Conservation (phyloP, 2,888 invertebrate genomes). For the Chaetoderma sp. region DNA sequence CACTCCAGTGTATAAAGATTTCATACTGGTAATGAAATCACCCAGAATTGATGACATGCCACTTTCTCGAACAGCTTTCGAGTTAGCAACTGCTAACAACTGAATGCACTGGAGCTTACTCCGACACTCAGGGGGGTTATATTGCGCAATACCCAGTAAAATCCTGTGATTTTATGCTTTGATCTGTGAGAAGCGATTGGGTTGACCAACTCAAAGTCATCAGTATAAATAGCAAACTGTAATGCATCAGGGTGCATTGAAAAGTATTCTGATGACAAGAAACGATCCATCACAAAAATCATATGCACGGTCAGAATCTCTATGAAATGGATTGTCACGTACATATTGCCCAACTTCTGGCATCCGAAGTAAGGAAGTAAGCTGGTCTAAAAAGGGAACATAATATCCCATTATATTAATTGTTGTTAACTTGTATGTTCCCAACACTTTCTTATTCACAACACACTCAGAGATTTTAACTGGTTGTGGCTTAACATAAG, state of each 20-base stretch:
- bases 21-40: not conserved
- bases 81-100: not conserved
- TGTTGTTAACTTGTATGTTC: no score
- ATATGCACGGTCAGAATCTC: no score
- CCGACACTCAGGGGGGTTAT: not conserved
- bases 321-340: no score
- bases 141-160: not conserved
- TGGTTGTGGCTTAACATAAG: no score
- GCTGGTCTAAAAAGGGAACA: no score
- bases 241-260: conserved; percentile 20
- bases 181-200: conserved; percentile 28
- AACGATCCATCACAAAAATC: no score
- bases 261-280: no score
- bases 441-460: no score
- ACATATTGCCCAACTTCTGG: no score
- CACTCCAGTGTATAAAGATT: not conserved
- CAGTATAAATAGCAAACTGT: conserved; percentile 22
- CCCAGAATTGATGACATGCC: not conserved
- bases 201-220: conserved; percentile 32
- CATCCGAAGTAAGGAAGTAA: no score
- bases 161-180: conserved; percentile 8
- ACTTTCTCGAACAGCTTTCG: not conserved
- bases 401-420: no score
- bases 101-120: not conserved
- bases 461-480: no score